Conservation (phyloP, 1,140 invertebrate genomes). For the Scaptomyza graminum region DNA sequence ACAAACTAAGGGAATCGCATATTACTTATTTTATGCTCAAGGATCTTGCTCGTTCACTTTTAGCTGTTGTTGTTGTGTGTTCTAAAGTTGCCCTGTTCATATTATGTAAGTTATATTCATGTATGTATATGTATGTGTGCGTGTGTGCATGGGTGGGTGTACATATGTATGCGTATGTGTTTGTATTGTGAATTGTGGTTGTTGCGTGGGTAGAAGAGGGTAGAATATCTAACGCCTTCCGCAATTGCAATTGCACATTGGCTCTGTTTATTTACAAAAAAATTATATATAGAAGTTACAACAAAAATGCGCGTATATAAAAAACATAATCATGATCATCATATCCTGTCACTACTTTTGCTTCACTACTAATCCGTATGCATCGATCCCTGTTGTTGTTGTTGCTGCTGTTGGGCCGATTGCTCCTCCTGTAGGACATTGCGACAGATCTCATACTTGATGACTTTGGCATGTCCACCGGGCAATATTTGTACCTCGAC, state of each 20-base stretch:
- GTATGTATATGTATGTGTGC: constrained; percentile 16
- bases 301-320: constrained; percentile 22
- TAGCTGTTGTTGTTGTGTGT: constrained; percentile 33
- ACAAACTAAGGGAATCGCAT: constrained; percentile 72
- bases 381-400: constrained; percentile 42
- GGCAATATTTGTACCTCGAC: constrained; percentile 65
- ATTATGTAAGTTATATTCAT: constrained; percentile 15
- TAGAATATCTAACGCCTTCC: constrained; percentile 13
- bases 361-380: constrained; percentile 45
- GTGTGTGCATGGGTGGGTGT: constrained; percentile 40
- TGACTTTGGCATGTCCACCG: constrained; percentile 69
- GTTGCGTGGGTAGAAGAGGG: constrained; percentile 10
- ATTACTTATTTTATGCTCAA: constrained; percentile 30
- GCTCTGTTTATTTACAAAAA: constrained; percentile 29
- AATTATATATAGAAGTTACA: constrained; percentile 6
- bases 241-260: constrained; percentile 47
- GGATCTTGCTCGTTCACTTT: constrained; percentile 30
- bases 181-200: constrained; percentile 5
- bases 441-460: constrained; percentile 71
- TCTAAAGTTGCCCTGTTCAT: constrained; percentile 26
- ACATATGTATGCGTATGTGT: constrained; percentile 26
- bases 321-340: not conserved
- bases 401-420: constrained; percentile 35
- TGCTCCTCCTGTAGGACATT: constrained; percentile 69
- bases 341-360: constrained; percentile 1